A percentile compares a stretch with the other conserved stretches of the same genome.
Conservation (phyloP, 2,888 invertebrate species). For the Dasysyrphus tricinctus region DNA sequence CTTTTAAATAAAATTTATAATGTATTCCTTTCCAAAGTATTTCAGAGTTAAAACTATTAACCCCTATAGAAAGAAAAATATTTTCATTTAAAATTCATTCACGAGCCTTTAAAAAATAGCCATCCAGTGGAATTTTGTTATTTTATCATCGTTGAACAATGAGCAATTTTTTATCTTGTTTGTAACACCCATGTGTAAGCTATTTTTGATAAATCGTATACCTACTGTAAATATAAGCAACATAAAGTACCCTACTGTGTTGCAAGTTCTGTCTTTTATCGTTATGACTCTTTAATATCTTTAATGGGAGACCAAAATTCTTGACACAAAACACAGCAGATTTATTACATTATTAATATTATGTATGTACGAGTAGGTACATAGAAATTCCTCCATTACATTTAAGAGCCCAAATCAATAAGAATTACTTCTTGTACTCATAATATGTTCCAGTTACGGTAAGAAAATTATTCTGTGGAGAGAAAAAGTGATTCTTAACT, state of each 20-base stretch:
- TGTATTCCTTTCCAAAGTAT: neutral
- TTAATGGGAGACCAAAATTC: neutral
- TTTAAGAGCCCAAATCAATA: too few relatives aligned
- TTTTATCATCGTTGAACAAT: constrained; percentile 56
- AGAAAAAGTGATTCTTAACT: too few relatives aligned
- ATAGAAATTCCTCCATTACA: too few relatives aligned
- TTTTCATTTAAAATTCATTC: constrained; percentile 63
- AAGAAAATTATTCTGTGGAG: too few relatives aligned
- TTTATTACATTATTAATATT: too few relatives aligned
- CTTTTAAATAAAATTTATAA: neutral
- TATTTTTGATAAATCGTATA: constrained; percentile 38
- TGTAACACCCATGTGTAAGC: constrained; percentile 35
- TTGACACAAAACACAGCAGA: too few relatives aligned
- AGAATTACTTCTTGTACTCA: too few relatives aligned
- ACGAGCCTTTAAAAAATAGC: constrained; percentile 62
- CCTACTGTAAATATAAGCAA: neutral
- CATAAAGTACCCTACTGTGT: neutral
- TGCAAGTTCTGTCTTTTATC: neutral
- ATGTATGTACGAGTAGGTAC: too few relatives aligned
- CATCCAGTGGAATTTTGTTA: constrained; percentile 56
- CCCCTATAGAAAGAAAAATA: neutral
- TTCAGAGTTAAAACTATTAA: neutral
- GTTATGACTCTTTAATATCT: neutral
- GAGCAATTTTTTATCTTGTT: constrained; percentile 54
- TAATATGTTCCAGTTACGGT: too few relatives aligned